Evolutionary conservation across 1,140 invertebrate species (phyloP), one percentile per base, ranked within the genome.

Genomic region (Drosophila nigromelanica): DNA sequence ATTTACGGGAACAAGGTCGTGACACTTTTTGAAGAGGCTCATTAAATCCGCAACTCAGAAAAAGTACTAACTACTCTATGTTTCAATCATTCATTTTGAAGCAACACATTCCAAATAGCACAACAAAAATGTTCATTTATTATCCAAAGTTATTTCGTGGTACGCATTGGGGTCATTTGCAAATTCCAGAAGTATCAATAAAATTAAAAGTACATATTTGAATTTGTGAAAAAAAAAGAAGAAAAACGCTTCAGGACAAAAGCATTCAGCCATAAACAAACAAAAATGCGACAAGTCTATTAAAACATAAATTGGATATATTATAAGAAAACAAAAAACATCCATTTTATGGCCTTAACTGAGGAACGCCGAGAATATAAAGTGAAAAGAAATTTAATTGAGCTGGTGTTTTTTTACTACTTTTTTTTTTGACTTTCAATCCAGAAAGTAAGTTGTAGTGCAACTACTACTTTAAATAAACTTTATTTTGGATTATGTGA

Each of bases 181-280:
- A 43, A 37, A 69, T 54, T 52, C 47, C 45, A 35, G 15, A 10
- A 15, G 58, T 45, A 61, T 37, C 18, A 52, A 66, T 58, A 45
- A 58, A 58, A 43, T 64, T n/a, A 52, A 66, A 50, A 50, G 50
- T 6, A 33, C 63, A 70, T 51, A 42, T 42, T 58, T 71, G 37
- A 50, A 58, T 51, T 51, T 56, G 18, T n/a, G 40, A 10, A 15
- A 56, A 43, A 48, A n/a, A 14, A 55, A 43, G 51, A 39, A 8
- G 33, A 10, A 2, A 27, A 54, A 4, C 33, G 11, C 35, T 27
- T 47, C 11, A 14, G 30, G 48, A 7, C 55, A 42, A 24, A 30
- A 48, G 18, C 62, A 48, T 56, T 12, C 48, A 43, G 1, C 24
- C 47, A 42, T 15, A 14, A 64, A 64, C n/a, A 47, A 21, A 24